phyloP scores from a whole-genome alignment of 2,113 vertebrate genomes.

The Apteryx owenii region DNA sequence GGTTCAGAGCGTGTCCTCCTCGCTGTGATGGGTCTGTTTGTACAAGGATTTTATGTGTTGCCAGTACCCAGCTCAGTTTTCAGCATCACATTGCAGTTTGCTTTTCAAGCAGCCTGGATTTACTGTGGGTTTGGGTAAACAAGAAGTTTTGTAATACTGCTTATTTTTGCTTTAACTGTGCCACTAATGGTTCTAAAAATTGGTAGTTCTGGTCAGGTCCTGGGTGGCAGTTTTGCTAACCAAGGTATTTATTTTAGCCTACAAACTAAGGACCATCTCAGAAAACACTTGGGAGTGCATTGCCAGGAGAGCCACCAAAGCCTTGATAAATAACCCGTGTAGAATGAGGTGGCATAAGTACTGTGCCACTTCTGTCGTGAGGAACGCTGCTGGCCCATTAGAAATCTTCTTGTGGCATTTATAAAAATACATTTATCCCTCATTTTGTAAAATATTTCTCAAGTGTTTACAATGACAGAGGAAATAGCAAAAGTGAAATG shows the following conservation, averaged over 20 bases:
- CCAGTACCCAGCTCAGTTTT: neutral
- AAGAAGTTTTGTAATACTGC: neutral
- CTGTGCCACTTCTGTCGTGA: neutral
- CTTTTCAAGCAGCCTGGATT: conserved; percentile 23
- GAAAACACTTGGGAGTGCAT: neutral
- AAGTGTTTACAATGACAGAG: neutral
- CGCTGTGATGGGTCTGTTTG: neutral
- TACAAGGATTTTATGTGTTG: neutral
- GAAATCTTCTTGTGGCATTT: neutral
- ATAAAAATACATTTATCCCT: neutral
- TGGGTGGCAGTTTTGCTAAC: neutral
- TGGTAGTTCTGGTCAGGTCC: conserved; percentile 3
- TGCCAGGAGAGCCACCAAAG: neutral
- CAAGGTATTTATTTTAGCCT: neutral
- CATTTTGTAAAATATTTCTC: neutral
- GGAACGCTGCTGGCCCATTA: neutral
- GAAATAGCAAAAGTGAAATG: neutral
- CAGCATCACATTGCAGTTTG: neutral
- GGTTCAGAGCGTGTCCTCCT: neutral
- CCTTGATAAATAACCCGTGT: neutral
- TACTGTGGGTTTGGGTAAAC: conserved; percentile 36
- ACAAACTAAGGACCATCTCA: neutral
- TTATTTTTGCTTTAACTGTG: conserved; percentile 23
- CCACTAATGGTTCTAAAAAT: neutral
- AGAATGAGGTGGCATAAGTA: neutral